These are phyloP conservation scores for Leptinotarsa peninsularis DNA, from an alignment of 2,888 invertebrate species.

Conservation along the genomic window DNA sequence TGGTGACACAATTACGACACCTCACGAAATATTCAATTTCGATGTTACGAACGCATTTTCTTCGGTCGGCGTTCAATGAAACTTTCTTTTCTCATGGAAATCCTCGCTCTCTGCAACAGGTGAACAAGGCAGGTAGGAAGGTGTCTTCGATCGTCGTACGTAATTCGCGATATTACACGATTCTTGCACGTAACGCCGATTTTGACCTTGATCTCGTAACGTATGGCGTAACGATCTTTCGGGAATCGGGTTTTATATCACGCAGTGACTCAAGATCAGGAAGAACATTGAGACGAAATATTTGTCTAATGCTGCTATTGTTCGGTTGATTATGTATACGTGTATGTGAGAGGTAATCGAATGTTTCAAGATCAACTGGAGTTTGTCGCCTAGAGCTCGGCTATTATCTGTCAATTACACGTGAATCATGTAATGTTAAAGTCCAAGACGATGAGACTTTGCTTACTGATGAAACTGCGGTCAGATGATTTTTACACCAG, in stretches of 20 bases:
- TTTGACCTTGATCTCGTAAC: constrained; percentile 11
- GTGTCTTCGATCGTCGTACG: not conserved
- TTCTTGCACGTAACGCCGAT: not conserved
- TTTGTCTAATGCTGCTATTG: not conserved
- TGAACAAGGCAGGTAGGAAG: not conserved
- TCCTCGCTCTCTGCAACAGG: not conserved
- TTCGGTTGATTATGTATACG: not conserved
- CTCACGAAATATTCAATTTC: not conserved
- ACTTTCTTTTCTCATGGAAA: constrained; percentile 12
- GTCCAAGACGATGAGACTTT: too few species aligned
- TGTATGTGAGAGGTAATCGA: not conserved
- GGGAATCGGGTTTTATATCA: not conserved
- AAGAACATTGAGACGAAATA: constrained; percentile 6
- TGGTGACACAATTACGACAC: not conserved
- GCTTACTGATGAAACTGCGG: too few species aligned
- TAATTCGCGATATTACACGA: constrained; percentile 5
- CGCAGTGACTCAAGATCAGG: not conserved
- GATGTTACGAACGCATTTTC: constrained; percentile 1
- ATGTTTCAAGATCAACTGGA: not conserved
- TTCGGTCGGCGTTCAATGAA: not conserved
- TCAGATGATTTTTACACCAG: too few species aligned
- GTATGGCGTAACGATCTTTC: constrained; percentile 1
- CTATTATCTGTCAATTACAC: not conserved
- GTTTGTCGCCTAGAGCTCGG: not conserved
- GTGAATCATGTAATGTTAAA: too few species aligned